These are phyloP conservation scores for Semotilus atromaculatus DNA, from an alignment of 2,797 vertebrate species.

Conservation along the genomic window DNA sequence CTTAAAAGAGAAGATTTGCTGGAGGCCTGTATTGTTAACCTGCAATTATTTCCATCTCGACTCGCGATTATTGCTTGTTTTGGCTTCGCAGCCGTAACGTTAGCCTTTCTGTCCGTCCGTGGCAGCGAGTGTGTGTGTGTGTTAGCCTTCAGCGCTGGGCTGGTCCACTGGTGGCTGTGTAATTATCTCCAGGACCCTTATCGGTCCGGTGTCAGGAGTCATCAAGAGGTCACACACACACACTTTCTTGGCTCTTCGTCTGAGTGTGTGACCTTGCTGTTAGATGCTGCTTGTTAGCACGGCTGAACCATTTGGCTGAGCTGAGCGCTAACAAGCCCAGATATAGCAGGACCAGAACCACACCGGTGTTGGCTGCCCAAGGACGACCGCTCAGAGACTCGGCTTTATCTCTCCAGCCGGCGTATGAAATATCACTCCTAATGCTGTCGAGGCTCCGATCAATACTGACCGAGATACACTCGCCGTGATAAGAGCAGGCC, in stretches of 20 bases:
- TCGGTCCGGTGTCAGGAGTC: constrained; percentile 22
- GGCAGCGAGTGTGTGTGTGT: not conserved
- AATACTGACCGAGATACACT: not conserved
- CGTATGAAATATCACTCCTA: not conserved
- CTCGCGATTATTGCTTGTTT: not conserved
- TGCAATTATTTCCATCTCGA: not conserved
- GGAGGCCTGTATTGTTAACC: not conserved
- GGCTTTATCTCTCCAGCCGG: constrained; percentile 22
- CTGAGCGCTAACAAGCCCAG: constrained; percentile 70
- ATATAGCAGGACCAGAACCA: constrained; percentile 53
- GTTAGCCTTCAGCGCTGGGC: constrained; percentile 26
- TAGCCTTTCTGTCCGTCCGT: not conserved
- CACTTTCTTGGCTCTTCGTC: constrained; percentile 15
- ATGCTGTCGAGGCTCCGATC: not conserved
- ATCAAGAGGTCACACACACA: constrained; percentile 38
- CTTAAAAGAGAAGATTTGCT: too few species aligned
- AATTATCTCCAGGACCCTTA: constrained; percentile 49
- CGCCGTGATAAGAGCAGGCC: not conserved
- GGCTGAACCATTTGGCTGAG: constrained; percentile 15
- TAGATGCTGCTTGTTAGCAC: constrained; percentile 49
- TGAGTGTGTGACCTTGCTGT: constrained; percentile 38
- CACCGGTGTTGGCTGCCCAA: constrained; percentile 26
- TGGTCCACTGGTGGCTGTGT: constrained; percentile 12
- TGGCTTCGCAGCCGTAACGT: not conserved
- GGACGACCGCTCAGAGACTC: constrained; percentile 15